Conservation (phyloP, 2,888 invertebrate species). For the Pycnomerus fuliginosus region DNA sequence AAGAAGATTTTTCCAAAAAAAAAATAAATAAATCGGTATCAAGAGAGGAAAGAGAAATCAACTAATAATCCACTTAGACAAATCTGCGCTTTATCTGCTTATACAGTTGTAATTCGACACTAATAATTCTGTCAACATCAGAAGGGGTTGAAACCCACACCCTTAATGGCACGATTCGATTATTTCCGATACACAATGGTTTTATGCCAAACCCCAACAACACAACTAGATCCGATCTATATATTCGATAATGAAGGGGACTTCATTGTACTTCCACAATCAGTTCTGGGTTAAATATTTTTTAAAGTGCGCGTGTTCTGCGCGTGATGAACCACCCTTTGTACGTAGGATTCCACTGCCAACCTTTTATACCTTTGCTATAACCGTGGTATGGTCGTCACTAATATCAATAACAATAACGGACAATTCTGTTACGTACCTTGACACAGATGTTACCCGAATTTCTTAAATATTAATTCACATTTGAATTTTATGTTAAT, state of each 20-base stretch:
- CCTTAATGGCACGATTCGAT: constrained; percentile 22
- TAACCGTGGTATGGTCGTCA: no score
- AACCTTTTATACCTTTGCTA: no score
- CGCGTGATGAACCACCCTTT: constrained; percentile 39
- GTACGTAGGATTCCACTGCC: no score
- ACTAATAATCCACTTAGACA: constrained; percentile 29
- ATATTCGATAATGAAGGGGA: constrained; percentile 7
- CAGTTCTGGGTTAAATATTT: constrained; percentile 42
- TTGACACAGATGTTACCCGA: no score
- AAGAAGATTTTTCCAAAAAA: no score
- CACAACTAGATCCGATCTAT: constrained; percentile 29
- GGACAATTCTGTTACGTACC: no score
- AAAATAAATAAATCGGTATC: no score
- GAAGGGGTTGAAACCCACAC: constrained; percentile 8
- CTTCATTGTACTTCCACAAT: constrained; percentile 24
- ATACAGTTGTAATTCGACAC: constrained; percentile 38
- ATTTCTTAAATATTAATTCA: no score
- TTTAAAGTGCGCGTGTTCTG: constrained; percentile 36
- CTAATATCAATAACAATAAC: no score
- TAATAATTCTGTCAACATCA: constrained; percentile 46
- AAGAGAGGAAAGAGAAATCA: constrained; percentile 20
- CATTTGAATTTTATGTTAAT: no score
- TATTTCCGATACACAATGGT: constrained; percentile 18
- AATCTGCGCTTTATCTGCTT: constrained; percentile 20
- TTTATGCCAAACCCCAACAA: not conserved